phyloP scores from a whole-genome alignment of 2,888 invertebrate genomes.

The Cremastinae sp. region DNA sequence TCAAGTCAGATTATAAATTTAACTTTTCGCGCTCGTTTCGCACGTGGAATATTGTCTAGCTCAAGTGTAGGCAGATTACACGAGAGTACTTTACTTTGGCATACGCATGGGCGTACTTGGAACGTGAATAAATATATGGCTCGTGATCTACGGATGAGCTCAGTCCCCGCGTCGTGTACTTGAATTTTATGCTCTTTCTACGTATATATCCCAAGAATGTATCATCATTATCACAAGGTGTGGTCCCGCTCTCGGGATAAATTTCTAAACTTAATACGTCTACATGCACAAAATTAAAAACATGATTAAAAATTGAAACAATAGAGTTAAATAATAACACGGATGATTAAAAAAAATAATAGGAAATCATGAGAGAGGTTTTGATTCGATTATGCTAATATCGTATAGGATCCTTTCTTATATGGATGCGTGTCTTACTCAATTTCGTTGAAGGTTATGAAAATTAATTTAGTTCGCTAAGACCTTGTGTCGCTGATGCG shows the following conservation, averaged over 20 bases:
- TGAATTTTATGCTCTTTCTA: constrained; percentile 1
- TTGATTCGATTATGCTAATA: too few species aligned
- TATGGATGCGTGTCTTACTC: not conserved
- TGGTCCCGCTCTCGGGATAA: not conserved
- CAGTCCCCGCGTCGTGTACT: not conserved
- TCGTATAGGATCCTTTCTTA: not conserved
- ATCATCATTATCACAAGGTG: not conserved
- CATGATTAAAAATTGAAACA: too few species aligned
- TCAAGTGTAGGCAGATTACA: constrained; percentile 9
- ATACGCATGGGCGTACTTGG: constrained; percentile 3
- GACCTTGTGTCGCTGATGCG: constrained; percentile 13
- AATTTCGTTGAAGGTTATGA: constrained; percentile 3
- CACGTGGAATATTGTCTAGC: too few species aligned
- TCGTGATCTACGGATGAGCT: not conserved
- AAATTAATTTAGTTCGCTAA: constrained; percentile 2
- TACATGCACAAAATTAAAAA: too few species aligned
- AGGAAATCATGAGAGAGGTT: too few species aligned
- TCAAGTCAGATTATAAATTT: too few species aligned
- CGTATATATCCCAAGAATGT: not conserved
- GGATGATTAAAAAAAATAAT: too few species aligned
- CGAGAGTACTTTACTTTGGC: not conserved
- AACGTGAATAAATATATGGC: not conserved
- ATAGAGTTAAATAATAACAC: too few species aligned
- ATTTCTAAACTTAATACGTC: too few species aligned
- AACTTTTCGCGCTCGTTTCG: too few species aligned